A percentile compares a stretch with the other conserved stretches of the same genome.
phyloP scores from a whole-genome alignment of 2,797 vertebrate genomes.

The Hippopotamyrus pictus region DNA sequence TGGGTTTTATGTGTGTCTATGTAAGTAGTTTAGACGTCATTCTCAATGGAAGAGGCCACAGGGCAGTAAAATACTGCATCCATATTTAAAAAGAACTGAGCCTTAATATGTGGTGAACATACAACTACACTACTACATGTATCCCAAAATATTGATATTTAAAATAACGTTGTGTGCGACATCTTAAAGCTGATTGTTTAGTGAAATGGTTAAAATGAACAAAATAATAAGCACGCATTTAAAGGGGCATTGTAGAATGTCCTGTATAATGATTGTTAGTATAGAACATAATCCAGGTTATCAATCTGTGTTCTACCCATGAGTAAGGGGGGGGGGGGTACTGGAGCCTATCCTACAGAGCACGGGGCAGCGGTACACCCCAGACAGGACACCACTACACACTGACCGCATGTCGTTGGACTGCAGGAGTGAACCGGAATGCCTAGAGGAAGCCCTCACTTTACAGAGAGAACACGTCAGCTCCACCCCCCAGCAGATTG shows the following conservation, averaged over 20 bases:
- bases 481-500: neutral
- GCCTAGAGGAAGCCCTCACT: neutral
- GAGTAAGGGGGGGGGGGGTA: neutral
- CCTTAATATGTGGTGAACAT: neutral
- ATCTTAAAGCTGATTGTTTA: neutral
- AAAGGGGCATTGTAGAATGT: neutral
- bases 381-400: neutral
- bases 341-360: neutral
- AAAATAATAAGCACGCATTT: neutral
- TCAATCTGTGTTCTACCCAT: neutral
- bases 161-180: neutral
- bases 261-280: neutral
- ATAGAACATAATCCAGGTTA: neutral
- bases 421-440: neutral
- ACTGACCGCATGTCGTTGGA: neutral
- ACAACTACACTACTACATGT: neutral
- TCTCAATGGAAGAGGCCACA: neutral
- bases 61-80: neutral
- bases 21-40: conserved; percentile 2
- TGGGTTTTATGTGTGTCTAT: neutral
- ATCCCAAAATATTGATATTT: neutral
- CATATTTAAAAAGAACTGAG: neutral
- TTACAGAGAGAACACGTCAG: neutral
- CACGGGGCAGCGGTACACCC: neutral
- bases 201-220: neutral